A percentile compares a stretch with the other conserved stretches of the same genome.
Evolutionary conservation across 2,113 vertebrate genomes (phyloP).

Genomic region (Desmodus rotundus): DNA sequence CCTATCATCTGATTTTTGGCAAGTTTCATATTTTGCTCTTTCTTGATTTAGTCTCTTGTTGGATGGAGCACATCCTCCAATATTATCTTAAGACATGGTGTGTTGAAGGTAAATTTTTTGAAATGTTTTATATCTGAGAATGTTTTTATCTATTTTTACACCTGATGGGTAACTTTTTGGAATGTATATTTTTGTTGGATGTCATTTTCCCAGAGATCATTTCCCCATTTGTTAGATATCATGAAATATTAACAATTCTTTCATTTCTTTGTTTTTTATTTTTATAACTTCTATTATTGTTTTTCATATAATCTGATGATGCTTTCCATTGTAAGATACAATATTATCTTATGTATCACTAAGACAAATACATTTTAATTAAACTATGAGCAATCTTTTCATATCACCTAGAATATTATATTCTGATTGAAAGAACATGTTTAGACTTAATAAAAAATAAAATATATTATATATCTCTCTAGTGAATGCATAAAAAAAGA

Average conservation of each 20-base stretch:
- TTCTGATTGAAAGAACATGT: not conserved
- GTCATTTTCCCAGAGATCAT: not conserved
- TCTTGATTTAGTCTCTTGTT: not conserved
- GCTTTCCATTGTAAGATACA: not conserved
- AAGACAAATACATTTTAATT: not conserved
- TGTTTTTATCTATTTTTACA: not conserved
- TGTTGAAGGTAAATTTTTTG: not conserved
- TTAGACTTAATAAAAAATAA: not conserved
- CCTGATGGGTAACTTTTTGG: not conserved
- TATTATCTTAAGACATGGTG: not conserved
- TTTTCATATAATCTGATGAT: not conserved
- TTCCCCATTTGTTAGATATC: not conserved
- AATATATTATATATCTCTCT: not conserved
- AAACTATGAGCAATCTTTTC: not conserved
- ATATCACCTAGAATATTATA: constrained; percentile 11
- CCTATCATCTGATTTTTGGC: not conserved
- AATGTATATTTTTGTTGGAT: not conserved
- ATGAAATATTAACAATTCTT: not conserved
- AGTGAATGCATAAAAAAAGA: not conserved
- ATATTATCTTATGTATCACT: constrained; percentile 6
- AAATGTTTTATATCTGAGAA: not conserved
- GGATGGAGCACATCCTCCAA: not conserved
- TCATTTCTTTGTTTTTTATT: not conserved
- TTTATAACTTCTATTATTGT: not conserved
- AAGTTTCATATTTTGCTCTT: not conserved